A percentile compares a stretch with the other conserved stretches of the same genome.
phyloP scores from a whole-genome alignment of 2,113 vertebrate genomes.

The Hystrix brachyura region DNA sequence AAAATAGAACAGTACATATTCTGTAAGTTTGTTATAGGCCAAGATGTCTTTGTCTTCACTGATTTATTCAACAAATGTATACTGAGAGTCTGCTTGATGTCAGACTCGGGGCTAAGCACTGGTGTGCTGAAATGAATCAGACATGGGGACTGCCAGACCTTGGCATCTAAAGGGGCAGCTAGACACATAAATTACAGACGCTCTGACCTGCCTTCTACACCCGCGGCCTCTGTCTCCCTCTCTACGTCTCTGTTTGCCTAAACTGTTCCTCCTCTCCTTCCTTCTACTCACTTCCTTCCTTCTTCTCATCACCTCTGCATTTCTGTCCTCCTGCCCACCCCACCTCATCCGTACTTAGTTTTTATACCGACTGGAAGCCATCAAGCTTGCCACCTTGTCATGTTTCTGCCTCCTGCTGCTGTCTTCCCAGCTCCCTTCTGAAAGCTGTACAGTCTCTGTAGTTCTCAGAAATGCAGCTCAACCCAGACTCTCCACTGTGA shows the following conservation, averaged over 20 bases:
- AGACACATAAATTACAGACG: background rate
- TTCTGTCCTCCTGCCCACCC: background rate
- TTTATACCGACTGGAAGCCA: background rate
- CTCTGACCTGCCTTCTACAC: background rate
- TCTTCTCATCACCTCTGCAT: background rate
- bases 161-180: background rate
- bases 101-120: background rate
- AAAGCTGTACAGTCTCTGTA: background rate
- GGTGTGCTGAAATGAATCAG: background rate
- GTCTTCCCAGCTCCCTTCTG: background rate
- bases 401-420: background rate
- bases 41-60: slow-evolving; percentile 28
- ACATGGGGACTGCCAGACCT: background rate
- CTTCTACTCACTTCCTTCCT: background rate
- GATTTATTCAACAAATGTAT: slow-evolving; percentile 34
- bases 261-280: background rate
- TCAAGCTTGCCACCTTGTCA: background rate
- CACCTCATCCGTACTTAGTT: background rate
- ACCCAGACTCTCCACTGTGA: background rate
- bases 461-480: background rate
- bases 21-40: background rate
- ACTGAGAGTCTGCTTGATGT: background rate
- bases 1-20: background rate
- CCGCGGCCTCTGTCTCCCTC: background rate
- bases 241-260: background rate